These are phyloP conservation scores for Criorhina ranunculi DNA, from an alignment of 2,888 invertebrate genomes.

Conservation along the genomic window DNA sequence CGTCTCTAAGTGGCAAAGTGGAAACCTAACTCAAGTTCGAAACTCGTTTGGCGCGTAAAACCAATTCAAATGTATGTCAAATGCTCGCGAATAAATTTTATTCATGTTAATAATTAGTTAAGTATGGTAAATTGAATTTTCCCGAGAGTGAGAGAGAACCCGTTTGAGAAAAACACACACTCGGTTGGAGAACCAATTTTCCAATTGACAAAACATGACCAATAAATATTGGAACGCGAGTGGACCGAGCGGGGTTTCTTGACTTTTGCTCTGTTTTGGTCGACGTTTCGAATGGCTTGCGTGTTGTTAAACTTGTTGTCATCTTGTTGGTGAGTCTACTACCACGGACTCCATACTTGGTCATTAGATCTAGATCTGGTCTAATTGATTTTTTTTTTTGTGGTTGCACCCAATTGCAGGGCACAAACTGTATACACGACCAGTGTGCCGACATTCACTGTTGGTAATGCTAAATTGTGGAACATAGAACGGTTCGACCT, in stretches of 20 bases:
- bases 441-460: too few relatives aligned
- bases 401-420: conserved; percentile 57
- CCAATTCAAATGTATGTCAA: conserved; percentile 34
- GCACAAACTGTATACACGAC: too few relatives aligned
- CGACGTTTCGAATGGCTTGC: conserved; percentile 1
- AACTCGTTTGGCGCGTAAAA: conserved; percentile 8
- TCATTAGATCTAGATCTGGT: conserved; percentile 62
- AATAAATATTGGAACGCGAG: conserved; percentile 53
- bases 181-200: conserved; percentile 50
- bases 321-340: conserved; percentile 50
- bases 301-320: conserved; percentile 64
- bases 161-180: conserved; percentile 33
- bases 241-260: conserved; percentile 27
- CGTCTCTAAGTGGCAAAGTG: background rate
- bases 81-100: conserved; percentile 50
- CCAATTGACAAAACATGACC: conserved; percentile 62
- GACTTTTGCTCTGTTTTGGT: conserved; percentile 30
- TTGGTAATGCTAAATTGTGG: conserved; percentile 38
- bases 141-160: conserved; percentile 27
- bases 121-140: conserved; percentile 68
- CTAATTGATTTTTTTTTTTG: conserved; percentile 71
- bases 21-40: background rate
- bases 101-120: conserved; percentile 67
- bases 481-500: conserved; percentile 62
- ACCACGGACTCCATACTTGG: conserved; percentile 41